Evolutionary conservation across 2,797 vertebrate genomes (phyloP).

Genomic region (Myripristis jacobus): DNA sequence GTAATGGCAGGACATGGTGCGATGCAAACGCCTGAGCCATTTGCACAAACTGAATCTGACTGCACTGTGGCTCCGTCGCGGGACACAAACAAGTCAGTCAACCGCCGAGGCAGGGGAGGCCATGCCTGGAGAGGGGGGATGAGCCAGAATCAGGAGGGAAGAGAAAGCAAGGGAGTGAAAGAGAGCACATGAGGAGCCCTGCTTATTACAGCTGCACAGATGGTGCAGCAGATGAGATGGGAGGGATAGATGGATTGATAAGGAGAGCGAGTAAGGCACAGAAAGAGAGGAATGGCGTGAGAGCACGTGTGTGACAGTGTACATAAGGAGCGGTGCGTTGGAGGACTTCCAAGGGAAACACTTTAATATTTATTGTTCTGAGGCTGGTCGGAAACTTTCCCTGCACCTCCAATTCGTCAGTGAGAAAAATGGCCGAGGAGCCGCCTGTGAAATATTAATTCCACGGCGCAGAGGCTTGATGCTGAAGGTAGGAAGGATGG

Average conservation of each 20-base stretch:
- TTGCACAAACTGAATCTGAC: slow-evolving; percentile 17
- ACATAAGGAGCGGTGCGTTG: slow-evolving; percentile 63
- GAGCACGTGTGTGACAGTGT: slow-evolving; percentile 65
- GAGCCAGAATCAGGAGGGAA: slow-evolving; percentile 42
- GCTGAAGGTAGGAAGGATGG: slow-evolving; percentile 38
- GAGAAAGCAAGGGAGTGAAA: slow-evolving; percentile 48
- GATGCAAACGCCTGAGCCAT: slow-evolving; percentile 22
- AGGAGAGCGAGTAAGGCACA: slow-evolving; percentile 51
- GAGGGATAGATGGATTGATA: slow-evolving; percentile 67
- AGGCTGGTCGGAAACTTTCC: slow-evolving; percentile 64
- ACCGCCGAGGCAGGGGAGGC: slow-evolving; percentile 39
- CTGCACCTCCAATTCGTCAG: slow-evolving; percentile 60
- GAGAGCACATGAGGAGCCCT: slow-evolving; percentile 56
- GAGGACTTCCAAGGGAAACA: slow-evolving; percentile 67
- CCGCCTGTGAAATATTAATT: slow-evolving; percentile 76
- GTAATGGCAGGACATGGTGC: slow-evolving; percentile 17
- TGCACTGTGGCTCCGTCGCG: background rate
- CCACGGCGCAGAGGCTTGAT: slow-evolving; percentile 34
- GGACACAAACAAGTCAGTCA: slow-evolving; percentile 61
- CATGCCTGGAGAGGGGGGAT: slow-evolving; percentile 37
- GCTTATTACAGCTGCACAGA: slow-evolving; percentile 80
- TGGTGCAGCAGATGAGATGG: slow-evolving; percentile 78
- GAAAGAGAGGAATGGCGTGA: slow-evolving; percentile 54
- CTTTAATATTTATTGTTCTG: slow-evolving; percentile 77
- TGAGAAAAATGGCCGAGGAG: slow-evolving; percentile 64